These are phyloP conservation scores for Piprites chloris DNA, from an alignment of 2,113 vertebrate species.

Conservation along the genomic window DNA sequence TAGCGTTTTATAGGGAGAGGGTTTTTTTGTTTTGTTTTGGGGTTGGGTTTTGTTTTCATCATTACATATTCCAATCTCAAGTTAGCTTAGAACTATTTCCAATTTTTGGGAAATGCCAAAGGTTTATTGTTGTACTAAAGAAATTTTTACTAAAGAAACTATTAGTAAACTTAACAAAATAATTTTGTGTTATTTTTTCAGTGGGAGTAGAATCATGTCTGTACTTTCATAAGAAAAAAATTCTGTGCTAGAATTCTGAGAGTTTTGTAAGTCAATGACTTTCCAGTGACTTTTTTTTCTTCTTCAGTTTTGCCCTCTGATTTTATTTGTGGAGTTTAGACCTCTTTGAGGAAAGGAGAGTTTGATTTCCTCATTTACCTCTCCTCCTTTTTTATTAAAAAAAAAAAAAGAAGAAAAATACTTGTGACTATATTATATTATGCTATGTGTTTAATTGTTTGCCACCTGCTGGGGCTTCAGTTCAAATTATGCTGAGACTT, in stretches of 20 bases:
- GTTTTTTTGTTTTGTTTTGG: accelerated
- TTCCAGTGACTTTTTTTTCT: not conserved
- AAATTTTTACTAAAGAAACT: not conserved
- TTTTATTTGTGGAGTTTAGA: not conserved
- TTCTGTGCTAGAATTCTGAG: not conserved
- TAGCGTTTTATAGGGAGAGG: accelerated
- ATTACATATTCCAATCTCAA: not conserved
- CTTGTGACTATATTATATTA: slow-evolving; percentile 57
- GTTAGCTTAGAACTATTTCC: not conserved
- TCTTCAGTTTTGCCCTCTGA: not conserved
- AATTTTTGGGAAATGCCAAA: not conserved
- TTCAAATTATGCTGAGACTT: slow-evolving; percentile 75
- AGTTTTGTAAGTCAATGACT: not conserved
- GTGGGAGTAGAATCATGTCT: not conserved
- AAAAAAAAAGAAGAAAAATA: not conserved
- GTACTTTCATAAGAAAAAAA: not conserved
- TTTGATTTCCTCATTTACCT: not conserved
- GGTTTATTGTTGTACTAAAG: not conserved
- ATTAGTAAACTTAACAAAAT: no score
- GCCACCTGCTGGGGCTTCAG: slow-evolving; percentile 71
- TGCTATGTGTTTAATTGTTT: slow-evolving; percentile 67
- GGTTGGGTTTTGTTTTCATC: not conserved
- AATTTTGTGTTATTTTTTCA: not conserved
- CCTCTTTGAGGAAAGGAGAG: not conserved
- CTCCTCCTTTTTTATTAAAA: not conserved